A percentile compares a stretch with the other conserved stretches of the same genome.
These are phyloP conservation scores for Sclerurus mexicanus DNA, from an alignment of 2,113 vertebrate species.

Conservation along the genomic window DNA sequence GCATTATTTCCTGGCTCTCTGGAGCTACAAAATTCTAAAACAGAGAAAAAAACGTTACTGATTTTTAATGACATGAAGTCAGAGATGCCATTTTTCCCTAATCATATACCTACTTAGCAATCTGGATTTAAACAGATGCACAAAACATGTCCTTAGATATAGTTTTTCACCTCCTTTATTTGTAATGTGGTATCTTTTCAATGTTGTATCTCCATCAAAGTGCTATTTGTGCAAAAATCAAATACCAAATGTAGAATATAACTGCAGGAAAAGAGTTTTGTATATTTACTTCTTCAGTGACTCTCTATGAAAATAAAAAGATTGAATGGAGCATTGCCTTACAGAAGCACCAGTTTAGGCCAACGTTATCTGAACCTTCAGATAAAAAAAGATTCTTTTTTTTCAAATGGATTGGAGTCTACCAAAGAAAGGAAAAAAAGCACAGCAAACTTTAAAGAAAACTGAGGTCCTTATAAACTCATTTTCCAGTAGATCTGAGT, in stretches of 20 bases:
- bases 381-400: background rate
- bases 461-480: background rate
- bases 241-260: background rate
- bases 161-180: background rate
- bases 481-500: background rate
- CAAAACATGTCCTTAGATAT: background rate
- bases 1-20: background rate
- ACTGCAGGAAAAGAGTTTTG: background rate
- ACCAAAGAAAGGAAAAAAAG: background rate
- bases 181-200: background rate
- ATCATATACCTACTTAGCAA: background rate
- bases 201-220: background rate
- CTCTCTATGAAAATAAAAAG: background rate
- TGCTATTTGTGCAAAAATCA: background rate
- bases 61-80: background rate
- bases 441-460: background rate
- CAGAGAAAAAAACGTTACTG: background rate
- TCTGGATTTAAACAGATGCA: background rate
- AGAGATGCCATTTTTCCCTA: background rate
- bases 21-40: background rate
- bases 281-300: background rate
- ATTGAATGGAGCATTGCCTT: background rate
- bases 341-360: background rate
- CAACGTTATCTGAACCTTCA: background rate
- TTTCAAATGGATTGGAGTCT: background rate